Base-by-base conservation (phyloP, 2,113 vertebrate genomes). In the Xenopus borealis region DNA sequence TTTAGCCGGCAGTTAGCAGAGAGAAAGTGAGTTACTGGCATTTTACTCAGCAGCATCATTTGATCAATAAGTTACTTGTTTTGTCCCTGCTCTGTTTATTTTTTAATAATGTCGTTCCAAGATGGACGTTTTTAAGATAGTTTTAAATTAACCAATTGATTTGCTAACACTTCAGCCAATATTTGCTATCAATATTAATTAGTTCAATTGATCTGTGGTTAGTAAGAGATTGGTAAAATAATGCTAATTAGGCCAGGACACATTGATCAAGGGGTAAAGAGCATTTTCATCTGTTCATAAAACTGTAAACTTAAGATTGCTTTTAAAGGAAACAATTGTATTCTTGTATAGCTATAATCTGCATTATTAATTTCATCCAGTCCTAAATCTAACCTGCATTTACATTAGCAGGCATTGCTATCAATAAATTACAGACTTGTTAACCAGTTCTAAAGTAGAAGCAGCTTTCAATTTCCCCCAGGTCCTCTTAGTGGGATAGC, bases 261-360 rank as follows among this genome's bases (percentile, higher is more conserved):
- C 53, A 66, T 66, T 59, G 64, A 74, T 66, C 59, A 11, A 53
- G 53, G 30, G 8, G 47, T 17, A 72, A 18, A 23, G 13, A 55
- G 33, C 12, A 7, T 1, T 47, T 57, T 66, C n/a, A 10, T 20
- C 19, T 59, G 13, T 66, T 73, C 19, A 47, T 73, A 66, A 73
- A 73, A 12, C 3, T 50, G 47, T 13, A 50, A 50, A 13, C 2
- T 50, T 80, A 81, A 79, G 84, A 3, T 7, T 58, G 17, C 1
- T 10, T 58, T 72, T 80, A 65, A 78, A 78, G 74, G 11, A 79
- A 83, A 16, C 12, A 58, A 64, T 30, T 86, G 81, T 57, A 52
- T 58, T 58, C 5, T 18, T n/a, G 57, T 58, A 58, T 1, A 9
- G 33, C 33, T 9, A 9, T 58, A 10, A 72, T 69, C 14, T 50